Evolutionary conservation across 2,888 invertebrate species (phyloP), one percentile per base, ranked within the genome.

Genomic region (Melanchra persicariae): DNA sequence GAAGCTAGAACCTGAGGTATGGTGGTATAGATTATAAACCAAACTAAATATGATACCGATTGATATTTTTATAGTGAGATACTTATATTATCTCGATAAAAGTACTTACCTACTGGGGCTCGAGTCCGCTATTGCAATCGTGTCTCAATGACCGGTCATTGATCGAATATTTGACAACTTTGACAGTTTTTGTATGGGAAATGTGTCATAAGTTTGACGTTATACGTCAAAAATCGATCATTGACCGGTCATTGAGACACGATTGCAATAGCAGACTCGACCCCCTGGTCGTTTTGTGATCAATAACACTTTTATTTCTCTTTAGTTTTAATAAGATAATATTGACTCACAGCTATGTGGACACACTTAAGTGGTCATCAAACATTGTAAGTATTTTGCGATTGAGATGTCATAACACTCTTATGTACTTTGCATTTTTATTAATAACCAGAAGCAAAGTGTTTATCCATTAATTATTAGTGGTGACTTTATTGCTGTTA

Each of bases 351-450:
- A 2, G n/a, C 12, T 49, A 9, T 17, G 10, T 49, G 10, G 24
- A 55, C 26, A 57, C 5, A 62, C 19, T 12, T 63, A 55, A 63
- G 63, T 73, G 73, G 43, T 37, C 7, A 26, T 64, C 73, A 73
- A 64, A 73, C 19, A 37, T 64, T 51, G 2, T 43, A 49, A 49
- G 49, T 49, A 10, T 24, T 49, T 10, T 3, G 2, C 15, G 34
- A 72, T 57, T 57, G 63, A 72, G 73, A 73, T 72, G 72, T 73
- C 72, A 68, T 43, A 43, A 30, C 26, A 40, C 12, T 34, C 9
- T 22, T 51, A 15, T 7, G 4, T 17, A 71, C 8, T 70, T 47
- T 59, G 43, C 12, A n/a, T 60, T n/a, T 60, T 59, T 52, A 37
- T 43, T 66, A 2, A n/a, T 49, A 15, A 1, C 9, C 45, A 54